Percentiles rank a stretch among this genome's conserved stretches.
These are phyloP conservation scores for Enteromius viviparus DNA, from an alignment of 2,797 vertebrate species.

Conservation along the genomic window DNA sequence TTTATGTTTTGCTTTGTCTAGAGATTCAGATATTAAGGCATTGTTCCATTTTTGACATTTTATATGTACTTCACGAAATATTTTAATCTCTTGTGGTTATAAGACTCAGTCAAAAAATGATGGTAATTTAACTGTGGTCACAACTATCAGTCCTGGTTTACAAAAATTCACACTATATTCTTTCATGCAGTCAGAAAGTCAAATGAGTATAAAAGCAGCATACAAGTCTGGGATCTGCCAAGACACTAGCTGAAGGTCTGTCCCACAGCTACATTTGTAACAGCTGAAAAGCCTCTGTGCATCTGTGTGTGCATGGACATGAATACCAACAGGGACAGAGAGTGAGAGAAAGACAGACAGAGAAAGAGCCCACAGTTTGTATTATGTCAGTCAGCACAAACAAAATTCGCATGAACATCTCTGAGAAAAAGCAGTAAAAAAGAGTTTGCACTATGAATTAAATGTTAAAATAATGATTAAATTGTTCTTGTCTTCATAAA, in stretches of 20 bases:
- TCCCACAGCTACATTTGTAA: constrained; percentile 15
- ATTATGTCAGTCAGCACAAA: neutral
- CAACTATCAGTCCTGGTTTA: neutral
- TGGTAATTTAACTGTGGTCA: neutral
- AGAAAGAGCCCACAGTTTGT: constrained; percentile 16
- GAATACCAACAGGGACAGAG: constrained; percentile 46
- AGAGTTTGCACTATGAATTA: neutral
- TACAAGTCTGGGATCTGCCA: constrained; percentile 3
- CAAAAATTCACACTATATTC: neutral
- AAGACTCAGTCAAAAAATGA: neutral
- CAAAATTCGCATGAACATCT: neutral
- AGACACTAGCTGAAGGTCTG: constrained; percentile 1
- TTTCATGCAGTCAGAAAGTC: constrained; percentile 8
- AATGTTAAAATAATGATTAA: neutral
- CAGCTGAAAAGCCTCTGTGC: constrained; percentile 43
- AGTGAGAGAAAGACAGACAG: neutral
- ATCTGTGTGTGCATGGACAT: constrained; percentile 58
- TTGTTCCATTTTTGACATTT: neutral
- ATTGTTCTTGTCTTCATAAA: too few relatives aligned
- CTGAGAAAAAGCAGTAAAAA: neutral
- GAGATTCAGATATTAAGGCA: neutral
- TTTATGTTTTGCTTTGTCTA: neutral
- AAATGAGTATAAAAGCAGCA: constrained; percentile 14
- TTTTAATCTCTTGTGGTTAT: neutral
- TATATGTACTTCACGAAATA: neutral